Base-by-base conservation (phyloP, 1,140 invertebrate species). In the Diuraphis noxia region DNA sequence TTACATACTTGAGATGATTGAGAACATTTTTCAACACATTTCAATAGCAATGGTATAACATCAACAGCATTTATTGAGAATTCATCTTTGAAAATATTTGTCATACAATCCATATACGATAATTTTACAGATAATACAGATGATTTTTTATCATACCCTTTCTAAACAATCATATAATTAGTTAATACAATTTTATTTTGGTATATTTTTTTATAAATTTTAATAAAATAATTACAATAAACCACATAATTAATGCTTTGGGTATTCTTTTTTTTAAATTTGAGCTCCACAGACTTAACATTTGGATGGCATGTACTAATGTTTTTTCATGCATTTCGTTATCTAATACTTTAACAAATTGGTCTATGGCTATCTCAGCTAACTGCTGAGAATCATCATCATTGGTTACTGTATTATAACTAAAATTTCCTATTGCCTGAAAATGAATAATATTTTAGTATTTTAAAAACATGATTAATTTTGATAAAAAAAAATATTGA, bases 281-380 rank as follows among this genome's bases (percentile, higher is more conserved):
- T 10, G 94, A 93, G 86, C 96, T 96, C 98, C 98, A 99, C 19
- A 96, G 93, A 21, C 96, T 95, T 93, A 98, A 95, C 95, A 97
- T 96, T 92, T 97, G 96, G 17, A 99, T 94, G 9, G 97, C 96
- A 93, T 96, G 96, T 92, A 97, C 96, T 41, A 99, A 94, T 5
- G 97, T 98, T 93, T 97, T 98, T 94, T 99, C 98, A 94, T 99
- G 98, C 6, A 89, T 98, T 95, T 99, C 98, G 52, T 95, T 95
- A 93, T 98, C 97, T 38, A 99, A 94, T 38, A 98, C 95, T 93
- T 97, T 96, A 30, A 97, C 94, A 93, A 98, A 97, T 92, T 96
- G 95, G 63, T 96, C 95, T 4, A 95, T 94, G 8, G 96, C 96
- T 46, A 94, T 95, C 87, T 95, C 94, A 86, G 96, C 95, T 90